These are phyloP conservation scores for Xanthia togata DNA, from an alignment of 2,888 invertebrate species.

Conservation along the genomic window DNA sequence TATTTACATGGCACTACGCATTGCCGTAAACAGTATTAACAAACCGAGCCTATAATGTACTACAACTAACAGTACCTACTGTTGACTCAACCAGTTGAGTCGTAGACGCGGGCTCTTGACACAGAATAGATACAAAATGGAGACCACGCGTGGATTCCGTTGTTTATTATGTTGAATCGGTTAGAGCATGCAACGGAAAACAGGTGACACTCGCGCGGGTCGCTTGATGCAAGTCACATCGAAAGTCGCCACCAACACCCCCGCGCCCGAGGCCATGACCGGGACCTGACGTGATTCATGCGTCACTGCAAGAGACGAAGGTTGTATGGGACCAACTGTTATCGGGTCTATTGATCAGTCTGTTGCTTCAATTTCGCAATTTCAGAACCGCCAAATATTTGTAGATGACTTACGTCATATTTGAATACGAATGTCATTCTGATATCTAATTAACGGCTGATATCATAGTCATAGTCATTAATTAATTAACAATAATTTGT, in stretches of 20 bases:
- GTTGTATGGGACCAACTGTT: background rate
- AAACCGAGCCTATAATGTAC: conserved; percentile 11
- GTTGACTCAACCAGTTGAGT: conserved; percentile 12
- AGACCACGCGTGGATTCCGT: background rate
- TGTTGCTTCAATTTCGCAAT: background rate
- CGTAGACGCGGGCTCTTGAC: background rate
- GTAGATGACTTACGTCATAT: background rate
- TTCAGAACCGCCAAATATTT: background rate
- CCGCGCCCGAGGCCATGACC: background rate
- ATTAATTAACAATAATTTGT: too few relatives aligned
- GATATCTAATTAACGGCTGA: background rate
- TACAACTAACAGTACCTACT: conserved; percentile 16
- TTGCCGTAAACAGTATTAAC: conserved; percentile 12
- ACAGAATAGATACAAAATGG: conserved; percentile 15
- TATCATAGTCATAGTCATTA: background rate
- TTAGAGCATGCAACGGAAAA: background rate
- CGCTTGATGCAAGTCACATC: background rate
- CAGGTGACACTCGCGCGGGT: background rate
- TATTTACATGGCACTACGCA: conserved; percentile 14
- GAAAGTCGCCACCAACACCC: background rate
- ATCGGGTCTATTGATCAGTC: background rate
- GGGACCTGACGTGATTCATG: background rate
- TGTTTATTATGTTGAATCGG: background rate
- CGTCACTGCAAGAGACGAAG: background rate
- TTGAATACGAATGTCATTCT: background rate